Percentiles rank a stretch among this genome's conserved stretches.
Conservation (phyloP, 2,113 vertebrate genomes). For the Nestor notabilis region DNA sequence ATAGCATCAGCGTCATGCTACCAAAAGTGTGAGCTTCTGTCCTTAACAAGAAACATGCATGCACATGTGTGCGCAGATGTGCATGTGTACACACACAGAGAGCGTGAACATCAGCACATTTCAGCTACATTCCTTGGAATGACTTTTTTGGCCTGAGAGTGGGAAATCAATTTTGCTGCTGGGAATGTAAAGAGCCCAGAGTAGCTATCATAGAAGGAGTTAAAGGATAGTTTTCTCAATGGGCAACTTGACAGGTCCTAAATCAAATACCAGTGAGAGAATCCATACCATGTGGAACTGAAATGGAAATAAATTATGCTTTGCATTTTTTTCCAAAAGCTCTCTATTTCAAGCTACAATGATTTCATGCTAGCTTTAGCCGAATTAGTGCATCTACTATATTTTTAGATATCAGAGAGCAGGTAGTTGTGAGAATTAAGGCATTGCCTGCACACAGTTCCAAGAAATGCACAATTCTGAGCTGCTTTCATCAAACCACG, state of each 20-base stretch:
- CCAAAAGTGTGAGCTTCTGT: neutral
- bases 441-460: neutral
- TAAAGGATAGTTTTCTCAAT: constrained; percentile 24
- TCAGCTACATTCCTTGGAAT: neutral
- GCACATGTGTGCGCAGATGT: neutral
- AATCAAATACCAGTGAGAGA: constrained; percentile 16
- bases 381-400: neutral
- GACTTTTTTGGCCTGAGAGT: neutral
- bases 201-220: constrained; percentile 4
- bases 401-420: neutral
- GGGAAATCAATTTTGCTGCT: constrained; percentile 21
- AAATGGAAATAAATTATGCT: neutral
- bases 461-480: neutral
- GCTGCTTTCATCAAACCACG: neutral
- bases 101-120: neutral
- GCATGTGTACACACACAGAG: neutral
- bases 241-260: neutral
- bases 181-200: neutral
- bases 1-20: neutral
- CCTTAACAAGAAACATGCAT: neutral
- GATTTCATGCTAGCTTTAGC: neutral
- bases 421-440: neutral
- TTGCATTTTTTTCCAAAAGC: neutral
- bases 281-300: neutral
- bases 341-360: neutral